Conservation (phyloP, 2,888 invertebrate genomes). For the Cyclophora punctaria region DNA sequence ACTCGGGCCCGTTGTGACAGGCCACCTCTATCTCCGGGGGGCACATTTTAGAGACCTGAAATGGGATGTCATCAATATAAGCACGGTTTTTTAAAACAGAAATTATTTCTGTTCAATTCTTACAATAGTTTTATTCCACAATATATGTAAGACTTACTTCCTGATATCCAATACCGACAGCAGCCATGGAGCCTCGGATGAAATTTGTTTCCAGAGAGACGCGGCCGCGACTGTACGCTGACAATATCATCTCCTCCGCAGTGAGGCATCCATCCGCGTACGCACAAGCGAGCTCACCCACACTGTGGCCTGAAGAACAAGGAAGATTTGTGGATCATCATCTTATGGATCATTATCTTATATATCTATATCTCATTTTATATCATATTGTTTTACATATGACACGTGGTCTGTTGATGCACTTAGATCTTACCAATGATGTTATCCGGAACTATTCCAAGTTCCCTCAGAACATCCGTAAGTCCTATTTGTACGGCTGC, state of each 20-base stretch:
- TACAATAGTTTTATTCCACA: too few species aligned
- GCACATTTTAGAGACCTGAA: conserved; percentile 22
- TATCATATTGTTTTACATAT: too few species aligned
- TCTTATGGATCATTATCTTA: too few species aligned
- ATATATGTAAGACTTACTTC: conserved; percentile 35
- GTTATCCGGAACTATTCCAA: conserved; percentile 20
- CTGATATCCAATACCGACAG: conserved; percentile 78
- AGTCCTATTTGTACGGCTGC: conserved; percentile 76
- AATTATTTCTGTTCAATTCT: too few species aligned
- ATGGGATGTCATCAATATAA: background rate
- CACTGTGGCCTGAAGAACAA: conserved; percentile 43
- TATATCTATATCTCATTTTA: too few species aligned
- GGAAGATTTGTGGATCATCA: too few species aligned
- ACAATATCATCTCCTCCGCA: conserved; percentile 84
- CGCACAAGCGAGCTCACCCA: conserved; percentile 92
- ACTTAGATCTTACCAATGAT: conserved; percentile 57
- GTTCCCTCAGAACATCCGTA: conserved; percentile 30
- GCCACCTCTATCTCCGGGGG: conserved; percentile 76
- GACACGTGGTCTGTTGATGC: too few species aligned
- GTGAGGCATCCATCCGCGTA: conserved; percentile 92
- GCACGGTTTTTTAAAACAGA: too few species aligned
- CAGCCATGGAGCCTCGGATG: conserved; percentile 87
- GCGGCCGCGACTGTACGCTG: conserved; percentile 85
- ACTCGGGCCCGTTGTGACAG: conserved; percentile 85
- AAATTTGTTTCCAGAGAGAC: conserved; percentile 78